Evolutionary conservation across 1,140 invertebrate genomes (phyloP).

Genomic region (Zaprionus nigranus): DNA sequence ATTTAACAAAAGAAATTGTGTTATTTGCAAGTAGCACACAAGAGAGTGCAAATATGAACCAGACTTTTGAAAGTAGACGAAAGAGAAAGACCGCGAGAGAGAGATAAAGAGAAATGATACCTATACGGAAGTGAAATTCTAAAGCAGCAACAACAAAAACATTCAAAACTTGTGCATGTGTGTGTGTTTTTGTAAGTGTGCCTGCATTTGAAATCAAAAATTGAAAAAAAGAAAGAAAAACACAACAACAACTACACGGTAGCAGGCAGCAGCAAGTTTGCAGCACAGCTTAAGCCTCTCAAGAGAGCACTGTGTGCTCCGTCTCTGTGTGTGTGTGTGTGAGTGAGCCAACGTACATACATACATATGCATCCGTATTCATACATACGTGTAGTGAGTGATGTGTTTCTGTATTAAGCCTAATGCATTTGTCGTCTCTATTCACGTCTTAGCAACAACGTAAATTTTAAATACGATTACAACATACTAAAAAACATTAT

Average conservation of each 20-base stretch:
- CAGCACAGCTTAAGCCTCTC: slow-evolving; percentile 50
- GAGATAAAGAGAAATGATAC: slow-evolving; percentile 51
- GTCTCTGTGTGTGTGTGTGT: no score
- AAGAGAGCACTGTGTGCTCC: slow-evolving; percentile 23
- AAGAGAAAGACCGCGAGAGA: slow-evolving; percentile 24
- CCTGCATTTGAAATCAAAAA: slow-evolving; percentile 57
- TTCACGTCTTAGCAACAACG: slow-evolving; percentile 80
- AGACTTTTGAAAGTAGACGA: slow-evolving; percentile 70
- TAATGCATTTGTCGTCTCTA: slow-evolving; percentile 49
- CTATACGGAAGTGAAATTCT: slow-evolving; percentile 80
- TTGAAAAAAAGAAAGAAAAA: slow-evolving; percentile 42
- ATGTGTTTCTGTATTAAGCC: slow-evolving; percentile 24
- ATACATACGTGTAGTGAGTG: slow-evolving; percentile 8
- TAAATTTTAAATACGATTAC: slow-evolving; percentile 71
- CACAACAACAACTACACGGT: slow-evolving; percentile 10
- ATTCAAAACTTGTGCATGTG: slow-evolving; percentile 41
- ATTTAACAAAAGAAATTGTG: slow-evolving; percentile 84
- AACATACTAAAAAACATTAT: slow-evolving; percentile 70
- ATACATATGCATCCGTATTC: not conserved
- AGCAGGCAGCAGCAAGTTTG: slow-evolving; percentile 26
- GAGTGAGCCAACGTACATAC: not conserved
- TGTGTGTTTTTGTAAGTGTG: slow-evolving; percentile 31
- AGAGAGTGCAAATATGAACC: slow-evolving; percentile 61
- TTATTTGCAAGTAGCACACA: slow-evolving; percentile 74
- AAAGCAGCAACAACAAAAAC: slow-evolving; percentile 55